Base-by-base conservation (phyloP, 2,888 invertebrate genomes). In the Rhogogaster chlorosoma region DNA sequence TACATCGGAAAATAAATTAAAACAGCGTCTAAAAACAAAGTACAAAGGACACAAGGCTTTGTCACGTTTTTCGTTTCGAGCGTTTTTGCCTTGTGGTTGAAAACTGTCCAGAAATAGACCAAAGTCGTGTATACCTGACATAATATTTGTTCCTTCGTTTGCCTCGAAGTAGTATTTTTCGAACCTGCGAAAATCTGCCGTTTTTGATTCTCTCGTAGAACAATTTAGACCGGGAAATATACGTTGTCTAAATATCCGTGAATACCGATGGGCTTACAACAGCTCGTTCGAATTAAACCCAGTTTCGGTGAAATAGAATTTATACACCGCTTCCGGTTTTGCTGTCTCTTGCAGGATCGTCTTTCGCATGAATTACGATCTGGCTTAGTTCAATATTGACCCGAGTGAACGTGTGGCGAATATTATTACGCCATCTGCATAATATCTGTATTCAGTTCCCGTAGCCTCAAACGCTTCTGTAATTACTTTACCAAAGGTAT, bases 371-470 rank as follows among this genome's bases (percentile, higher is more conserved):
- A 90, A 90, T 90, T 89, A 89, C 90, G 89, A 88, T 89, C 88
- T 88, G 88, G 91, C 92, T 90, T 89, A 90, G 91, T 90, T 91
- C 91, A 92, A 92, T 92, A 92, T 92, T 92, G 92, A 92, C 91
- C 91, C 89, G 88, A 85, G 89, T 90, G 91, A 92, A 92, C 92
- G 92, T 92, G 92, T 92, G 90, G 91, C 91, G 92, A 92, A 92
- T 92, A 92, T 92, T 92, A 91, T 91, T 92, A 91, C 89, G 90
- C 89, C 90, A 92, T 92, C 92, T 92, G 89, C 92, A 92, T 92
- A 92, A 92, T 92, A 91, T 92, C 90, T 88, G 92, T 92, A 92
- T 92, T 92, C 92, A 91, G 91, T 89, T 88, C 89, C 90, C 87
- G 91, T 88, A 53, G 89, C 89, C 88, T 90, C 91, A 91, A 92